A percentile compares a stretch with the other conserved stretches of the same genome.
Evolutionary conservation across 2,888 invertebrate species (phyloP).

Genomic region (Biston betularia): DNA sequence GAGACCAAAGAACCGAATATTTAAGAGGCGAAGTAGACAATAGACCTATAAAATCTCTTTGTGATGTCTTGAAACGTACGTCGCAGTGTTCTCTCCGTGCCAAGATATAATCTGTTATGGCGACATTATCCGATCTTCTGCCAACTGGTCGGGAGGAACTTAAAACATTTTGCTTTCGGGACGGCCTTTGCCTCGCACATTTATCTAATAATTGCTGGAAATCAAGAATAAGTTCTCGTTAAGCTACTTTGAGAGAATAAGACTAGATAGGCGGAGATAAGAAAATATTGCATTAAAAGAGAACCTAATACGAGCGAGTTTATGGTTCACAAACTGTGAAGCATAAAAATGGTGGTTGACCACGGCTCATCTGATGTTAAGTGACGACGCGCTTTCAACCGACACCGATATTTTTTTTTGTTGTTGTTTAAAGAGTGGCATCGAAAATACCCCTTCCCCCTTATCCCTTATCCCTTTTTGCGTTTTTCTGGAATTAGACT

Average conservation of each 20-base stretch:
- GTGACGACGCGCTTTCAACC: no score
- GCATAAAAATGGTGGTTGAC: no score
- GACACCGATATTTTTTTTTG: no score
- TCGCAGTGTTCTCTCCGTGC: conserved; percentile 66
- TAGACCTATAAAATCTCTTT: conserved; percentile 61
- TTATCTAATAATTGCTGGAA: conserved; percentile 29
- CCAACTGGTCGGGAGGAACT: conserved; percentile 76
- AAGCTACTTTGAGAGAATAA: conserved; percentile 5
- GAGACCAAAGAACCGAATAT: conserved; percentile 21
- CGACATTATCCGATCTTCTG: conserved; percentile 80
- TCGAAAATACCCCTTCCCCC: no score
- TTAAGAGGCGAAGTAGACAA: conserved; percentile 41
- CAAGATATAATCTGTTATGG: conserved; percentile 85
- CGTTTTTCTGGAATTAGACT: no score
- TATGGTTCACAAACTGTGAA: no score
- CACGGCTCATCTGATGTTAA: no score
- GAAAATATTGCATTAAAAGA: no score
- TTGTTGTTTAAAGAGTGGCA: no score
- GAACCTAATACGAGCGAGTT: no score
- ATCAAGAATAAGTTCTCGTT: conserved; percentile 39
- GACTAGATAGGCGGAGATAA: not conserved
- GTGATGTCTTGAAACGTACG: conserved; percentile 67
- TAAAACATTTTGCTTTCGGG: conserved; percentile 68
- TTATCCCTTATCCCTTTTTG: no score
- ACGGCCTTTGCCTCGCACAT: conserved; percentile 52